Evolutionary conservation across 2,113 vertebrate genomes (phyloP), one percentile per base, ranked within the genome.

Genomic region (Microcebus tavaratra): DNA sequence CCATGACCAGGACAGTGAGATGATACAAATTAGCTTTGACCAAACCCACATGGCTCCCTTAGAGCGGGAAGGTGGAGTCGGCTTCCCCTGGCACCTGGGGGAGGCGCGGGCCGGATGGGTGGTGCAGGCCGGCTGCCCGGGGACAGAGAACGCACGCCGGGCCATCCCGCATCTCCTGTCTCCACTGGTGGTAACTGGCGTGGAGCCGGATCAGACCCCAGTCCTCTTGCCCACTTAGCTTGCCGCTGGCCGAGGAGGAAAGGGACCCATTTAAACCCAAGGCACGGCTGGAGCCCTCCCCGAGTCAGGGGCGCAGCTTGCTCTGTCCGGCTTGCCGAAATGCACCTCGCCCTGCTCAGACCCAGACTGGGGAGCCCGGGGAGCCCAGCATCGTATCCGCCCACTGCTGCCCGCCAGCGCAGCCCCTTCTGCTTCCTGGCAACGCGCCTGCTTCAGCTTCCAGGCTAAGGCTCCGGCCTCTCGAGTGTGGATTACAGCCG

Each of bases 61-160:
- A 39, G 57, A 42, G 80, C 13, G 20, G 20, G 18, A 84, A 55
- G 63, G 67, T 23, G 39, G n/a, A 31, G 13, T 53, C 0, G 0
- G 34, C 73, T 67, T 70, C 18, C 48, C 17, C 8, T 6, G 0
- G 0, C 61, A 13, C 27, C 61, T 10, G 34, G 63, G n/a, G 29
- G 48, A 68, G 6, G n/a, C 5, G 0, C 15, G 18, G 34, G 68
- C 8, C 20, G 2, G 7, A 25, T 3, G 34, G 3, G 34, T 48
- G 63, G 78, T 82, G 27, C n/a, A 42, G 29, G n/a, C 12, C 78
- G 8, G 42, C 23, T 50, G 13, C 55, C 9, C 6, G 18, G 67
- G 20, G 57, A 34, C 18, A 21, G 68, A 72, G 27, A 27, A 13
- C 15, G 20, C 34, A 7, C 1, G 8, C 5, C 2, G 42, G 21